Conservation (phyloP, 2,888 invertebrate species). For the Thecocarcelia acutangulata region DNA sequence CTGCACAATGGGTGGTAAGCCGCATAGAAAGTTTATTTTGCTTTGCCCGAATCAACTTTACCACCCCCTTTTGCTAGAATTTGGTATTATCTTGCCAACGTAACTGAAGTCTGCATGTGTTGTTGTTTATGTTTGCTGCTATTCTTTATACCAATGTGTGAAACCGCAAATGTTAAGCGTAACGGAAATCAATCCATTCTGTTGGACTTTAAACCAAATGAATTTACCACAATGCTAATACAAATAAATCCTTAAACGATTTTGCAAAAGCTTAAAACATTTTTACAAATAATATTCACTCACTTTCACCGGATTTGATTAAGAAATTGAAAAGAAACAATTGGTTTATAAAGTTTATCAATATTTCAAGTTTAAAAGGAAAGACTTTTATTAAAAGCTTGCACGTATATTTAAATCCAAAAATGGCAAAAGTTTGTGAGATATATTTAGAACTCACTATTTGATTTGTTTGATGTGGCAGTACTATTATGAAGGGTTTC, state of each 20-base stretch:
- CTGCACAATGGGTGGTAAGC: conserved; percentile 60
- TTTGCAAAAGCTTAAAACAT: conserved; percentile 39
- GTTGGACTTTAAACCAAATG: conserved; percentile 40
- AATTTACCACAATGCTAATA: conserved; percentile 53
- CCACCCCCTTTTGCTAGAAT: conserved; percentile 46
- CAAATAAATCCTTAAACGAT: conserved; percentile 45
- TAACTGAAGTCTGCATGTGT: conserved; percentile 58
- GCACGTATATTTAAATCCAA: too few species aligned
- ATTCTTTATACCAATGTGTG: conserved; percentile 76
- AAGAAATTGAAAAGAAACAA: too few species aligned
- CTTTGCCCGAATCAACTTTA: conserved; percentile 42
- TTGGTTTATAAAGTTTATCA: too few species aligned
- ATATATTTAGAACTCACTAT: too few species aligned
- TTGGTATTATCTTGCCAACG: neutral
- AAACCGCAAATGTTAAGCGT: conserved; percentile 80
- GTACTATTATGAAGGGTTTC: too few species aligned
- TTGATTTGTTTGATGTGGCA: too few species aligned
- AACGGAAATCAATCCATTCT: conserved; percentile 77
- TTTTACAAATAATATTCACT: conserved; percentile 5
- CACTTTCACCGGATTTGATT: neutral
- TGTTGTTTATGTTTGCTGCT: conserved; percentile 56
- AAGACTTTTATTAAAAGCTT: too few species aligned
- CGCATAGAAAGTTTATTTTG: conserved; percentile 22
- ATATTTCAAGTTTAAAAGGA: too few species aligned
- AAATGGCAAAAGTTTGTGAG: too few species aligned